A percentile compares a stretch with the other conserved stretches of the same genome.
Conservation (phyloP, 2,888 invertebrate species). For the Ormyrus rosae region DNA sequence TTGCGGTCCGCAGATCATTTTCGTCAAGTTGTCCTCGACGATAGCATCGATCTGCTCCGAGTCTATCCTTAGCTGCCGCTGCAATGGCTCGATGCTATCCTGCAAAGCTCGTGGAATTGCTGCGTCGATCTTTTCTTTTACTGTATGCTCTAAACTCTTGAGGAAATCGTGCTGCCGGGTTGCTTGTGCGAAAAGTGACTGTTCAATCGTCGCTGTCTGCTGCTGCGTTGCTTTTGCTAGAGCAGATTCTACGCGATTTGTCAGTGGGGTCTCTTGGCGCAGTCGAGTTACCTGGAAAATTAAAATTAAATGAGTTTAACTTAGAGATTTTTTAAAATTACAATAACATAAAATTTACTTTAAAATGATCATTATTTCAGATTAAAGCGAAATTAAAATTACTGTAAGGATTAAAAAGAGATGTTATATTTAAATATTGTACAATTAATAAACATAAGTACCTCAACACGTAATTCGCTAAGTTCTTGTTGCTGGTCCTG, state of each 20-base stretch:
- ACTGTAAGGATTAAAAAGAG: too few relatives aligned
- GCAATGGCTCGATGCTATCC: conserved; percentile 84
- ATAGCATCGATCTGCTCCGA: conserved; percentile 82
- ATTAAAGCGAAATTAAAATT: too few relatives aligned
- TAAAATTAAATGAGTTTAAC: too few relatives aligned
- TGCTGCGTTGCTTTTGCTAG: conserved; percentile 67
- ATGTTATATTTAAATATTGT: too few relatives aligned
- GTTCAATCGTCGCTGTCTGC: conserved; percentile 67
- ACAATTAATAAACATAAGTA: conserved; percentile 42
- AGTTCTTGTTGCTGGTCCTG: conserved; percentile 70
- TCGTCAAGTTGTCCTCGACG: conserved; percentile 87
- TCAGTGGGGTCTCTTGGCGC: conserved; percentile 64
- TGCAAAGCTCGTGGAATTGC: conserved; percentile 80
- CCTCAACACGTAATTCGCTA: conserved; percentile 67
- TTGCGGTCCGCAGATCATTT: conserved; percentile 83
- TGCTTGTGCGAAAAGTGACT: conserved; percentile 66
- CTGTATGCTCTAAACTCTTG: conserved; percentile 72
- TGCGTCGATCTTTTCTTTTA: conserved; percentile 76
- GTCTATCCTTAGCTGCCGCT: conserved; percentile 79
- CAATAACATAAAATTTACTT: too few relatives aligned
- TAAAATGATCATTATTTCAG: too few relatives aligned
- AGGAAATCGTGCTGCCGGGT: conserved; percentile 68
- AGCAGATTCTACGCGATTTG: conserved; percentile 66
- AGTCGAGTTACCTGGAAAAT: conserved; percentile 55
- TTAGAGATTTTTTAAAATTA: too few relatives aligned